phyloP scores from a whole-genome alignment of 2,888 invertebrate genomes.

The Ectobius pallidus region DNA sequence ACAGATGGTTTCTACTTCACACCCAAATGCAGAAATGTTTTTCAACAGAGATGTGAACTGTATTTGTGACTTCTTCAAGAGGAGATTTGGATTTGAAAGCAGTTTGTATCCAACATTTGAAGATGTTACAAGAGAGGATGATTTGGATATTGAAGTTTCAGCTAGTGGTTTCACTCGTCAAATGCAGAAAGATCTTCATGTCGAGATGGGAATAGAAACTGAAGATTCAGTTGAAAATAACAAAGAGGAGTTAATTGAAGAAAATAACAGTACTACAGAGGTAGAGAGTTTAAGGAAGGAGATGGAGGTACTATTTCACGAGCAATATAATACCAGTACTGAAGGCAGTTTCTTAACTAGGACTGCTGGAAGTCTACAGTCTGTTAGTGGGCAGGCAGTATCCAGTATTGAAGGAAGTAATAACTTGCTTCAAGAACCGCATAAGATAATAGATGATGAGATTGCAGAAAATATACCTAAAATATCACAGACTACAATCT shows the following conservation, averaged over 20 bases:
- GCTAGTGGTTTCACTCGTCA: slow-evolving; percentile 89
- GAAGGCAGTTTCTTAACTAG: too few species aligned
- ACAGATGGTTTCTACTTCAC: slow-evolving; percentile 97
- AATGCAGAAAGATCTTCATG: slow-evolving; percentile 71
- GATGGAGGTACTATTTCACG: slow-evolving; percentile 37
- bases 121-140: slow-evolving; percentile 73
- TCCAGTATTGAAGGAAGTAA: too few species aligned
- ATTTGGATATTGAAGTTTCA: slow-evolving; percentile 85
- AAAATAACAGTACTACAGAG: slow-evolving; percentile 45
- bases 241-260: slow-evolving; percentile 49
- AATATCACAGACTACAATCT: too few species aligned
- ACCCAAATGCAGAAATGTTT: slow-evolving; percentile 89
- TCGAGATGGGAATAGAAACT: slow-evolving; percentile 62
- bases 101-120: slow-evolving; percentile 76
- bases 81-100: slow-evolving; percentile 88
- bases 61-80: slow-evolving; percentile 87
- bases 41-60: slow-evolving; percentile 96
- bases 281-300: slow-evolving; percentile 43
- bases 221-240: slow-evolving; percentile 50
- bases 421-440: too few species aligned
- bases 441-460: too few species aligned
- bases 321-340: neutral
- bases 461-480: too few species aligned
- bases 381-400: too few species aligned
- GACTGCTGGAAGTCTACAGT: too few species aligned